Evolutionary conservation across 2,113 vertebrate genomes (phyloP).

Genomic region (Manacus vitellinus): DNA sequence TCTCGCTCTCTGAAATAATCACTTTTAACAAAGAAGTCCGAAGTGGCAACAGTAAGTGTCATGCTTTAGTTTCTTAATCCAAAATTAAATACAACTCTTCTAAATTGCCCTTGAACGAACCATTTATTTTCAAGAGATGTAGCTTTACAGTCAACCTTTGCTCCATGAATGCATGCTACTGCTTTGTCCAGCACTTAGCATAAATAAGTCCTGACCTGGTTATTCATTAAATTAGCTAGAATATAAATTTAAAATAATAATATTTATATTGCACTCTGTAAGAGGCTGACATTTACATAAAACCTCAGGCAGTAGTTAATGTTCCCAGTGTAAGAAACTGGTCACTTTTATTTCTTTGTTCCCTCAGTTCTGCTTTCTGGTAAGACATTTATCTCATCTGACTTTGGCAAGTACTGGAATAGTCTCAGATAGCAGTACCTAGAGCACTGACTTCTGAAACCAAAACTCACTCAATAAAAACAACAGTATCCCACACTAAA

Average conservation of each 20-base stretch:
- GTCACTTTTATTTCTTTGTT: neutral
- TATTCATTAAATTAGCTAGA: conserved; percentile 15
- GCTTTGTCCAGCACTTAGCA: neutral
- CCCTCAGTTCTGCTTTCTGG: neutral
- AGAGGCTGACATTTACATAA: conserved; percentile 2
- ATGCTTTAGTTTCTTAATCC: neutral
- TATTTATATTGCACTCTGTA: neutral
- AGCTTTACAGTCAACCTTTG: neutral
- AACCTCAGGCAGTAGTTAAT: neutral
- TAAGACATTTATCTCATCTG: neutral
- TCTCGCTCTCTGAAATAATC: neutral
- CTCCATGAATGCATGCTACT: neutral
- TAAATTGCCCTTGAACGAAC: neutral
- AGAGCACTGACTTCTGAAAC: neutral
- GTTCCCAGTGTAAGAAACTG: neutral
- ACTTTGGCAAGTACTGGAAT: neutral
- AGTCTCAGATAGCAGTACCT: neutral
- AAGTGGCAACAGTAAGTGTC: neutral
- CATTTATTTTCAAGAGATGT: neutral
- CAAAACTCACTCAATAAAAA: neutral
- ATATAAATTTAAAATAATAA: neutral
- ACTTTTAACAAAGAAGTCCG: neutral
- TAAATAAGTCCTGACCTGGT: neutral
- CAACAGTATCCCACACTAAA: neutral
- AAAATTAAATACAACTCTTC: neutral